Evolutionary conservation across 1,140 invertebrate species (phyloP).

Genomic region (Micrasema minimum): DNA sequence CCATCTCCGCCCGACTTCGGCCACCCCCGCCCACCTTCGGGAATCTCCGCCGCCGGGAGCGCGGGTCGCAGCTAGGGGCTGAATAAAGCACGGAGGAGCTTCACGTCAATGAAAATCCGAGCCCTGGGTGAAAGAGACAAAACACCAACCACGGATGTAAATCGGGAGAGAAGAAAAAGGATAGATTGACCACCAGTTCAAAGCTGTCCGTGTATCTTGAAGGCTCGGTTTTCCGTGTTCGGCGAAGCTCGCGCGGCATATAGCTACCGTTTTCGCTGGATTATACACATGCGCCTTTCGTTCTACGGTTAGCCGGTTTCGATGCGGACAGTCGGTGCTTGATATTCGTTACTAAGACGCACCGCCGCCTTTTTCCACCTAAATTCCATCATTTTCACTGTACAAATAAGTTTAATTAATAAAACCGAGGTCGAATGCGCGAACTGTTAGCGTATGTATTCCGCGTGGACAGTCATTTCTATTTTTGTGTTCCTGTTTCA

Average conservation of each 20-base stretch:
- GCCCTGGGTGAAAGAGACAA: slow-evolving; percentile 52
- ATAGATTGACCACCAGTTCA: background rate
- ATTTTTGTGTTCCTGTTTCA: slow-evolving; percentile 25
- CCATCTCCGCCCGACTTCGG: slow-evolving; percentile 56
- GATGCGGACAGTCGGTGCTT: slow-evolving; percentile 51
- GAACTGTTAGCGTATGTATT: slow-evolving; percentile 27
- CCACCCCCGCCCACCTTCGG: slow-evolving; percentile 51
- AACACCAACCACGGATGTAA: background rate
- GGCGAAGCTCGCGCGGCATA: slow-evolving; percentile 44
- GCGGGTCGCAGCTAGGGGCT: slow-evolving; percentile 49
- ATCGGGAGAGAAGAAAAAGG: background rate
- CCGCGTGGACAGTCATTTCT: background rate
- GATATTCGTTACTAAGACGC: slow-evolving; percentile 43
- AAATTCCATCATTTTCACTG: slow-evolving; percentile 44
- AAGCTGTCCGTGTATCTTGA: slow-evolving; percentile 18
- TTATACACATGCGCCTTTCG: slow-evolving; percentile 49
- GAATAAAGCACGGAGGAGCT: slow-evolving; percentile 27
- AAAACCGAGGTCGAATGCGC: slow-evolving; percentile 27
- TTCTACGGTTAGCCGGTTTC: slow-evolving; percentile 46
- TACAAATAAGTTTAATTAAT: slow-evolving; percentile 39
- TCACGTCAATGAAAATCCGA: slow-evolving; percentile 40
- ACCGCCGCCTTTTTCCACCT: slow-evolving; percentile 51
- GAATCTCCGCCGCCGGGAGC: slow-evolving; percentile 56
- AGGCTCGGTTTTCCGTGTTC: slow-evolving; percentile 48
- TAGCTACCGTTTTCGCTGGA: slow-evolving; percentile 40